These are phyloP conservation scores for Charina bottae DNA, from an alignment of 2,113 vertebrate genomes.

Conservation along the genomic window DNA sequence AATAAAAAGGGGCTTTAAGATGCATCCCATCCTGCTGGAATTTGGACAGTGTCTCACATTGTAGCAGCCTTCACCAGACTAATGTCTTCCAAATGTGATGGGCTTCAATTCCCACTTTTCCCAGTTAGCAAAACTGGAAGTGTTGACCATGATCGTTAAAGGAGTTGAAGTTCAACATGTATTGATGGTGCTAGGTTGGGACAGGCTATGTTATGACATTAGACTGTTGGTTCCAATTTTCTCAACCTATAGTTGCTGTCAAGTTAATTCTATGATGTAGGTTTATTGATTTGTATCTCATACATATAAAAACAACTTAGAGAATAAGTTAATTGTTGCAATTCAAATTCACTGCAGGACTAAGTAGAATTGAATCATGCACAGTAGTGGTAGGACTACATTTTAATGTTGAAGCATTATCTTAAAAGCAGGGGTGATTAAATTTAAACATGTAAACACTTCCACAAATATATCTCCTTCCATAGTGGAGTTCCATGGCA, in stretches of 20 bases:
- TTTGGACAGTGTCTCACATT: neutral
- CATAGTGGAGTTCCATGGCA: conserved; percentile 29
- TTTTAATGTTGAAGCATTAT: conserved; percentile 5
- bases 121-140: neutral
- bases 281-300: neutral
- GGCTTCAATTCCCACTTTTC: neutral
- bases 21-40: neutral
- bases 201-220: neutral
- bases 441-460: neutral
- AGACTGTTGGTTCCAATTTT: neutral
- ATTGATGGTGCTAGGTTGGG: neutral
- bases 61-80: neutral
- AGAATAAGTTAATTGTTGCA: neutral
- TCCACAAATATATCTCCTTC: neutral
- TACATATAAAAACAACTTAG: neutral
- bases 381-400: neutral
- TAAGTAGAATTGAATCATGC: neutral
- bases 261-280: neutral
- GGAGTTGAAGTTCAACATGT: neutral
- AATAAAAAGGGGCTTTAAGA: neutral
- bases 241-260: neutral
- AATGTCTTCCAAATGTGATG: neutral
- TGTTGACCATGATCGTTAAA: neutral
- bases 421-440: neutral
- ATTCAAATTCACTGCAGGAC: neutral